These are phyloP conservation scores for Meda fulgida DNA, from an alignment of 2,797 vertebrate species.

Conservation along the genomic window DNA sequence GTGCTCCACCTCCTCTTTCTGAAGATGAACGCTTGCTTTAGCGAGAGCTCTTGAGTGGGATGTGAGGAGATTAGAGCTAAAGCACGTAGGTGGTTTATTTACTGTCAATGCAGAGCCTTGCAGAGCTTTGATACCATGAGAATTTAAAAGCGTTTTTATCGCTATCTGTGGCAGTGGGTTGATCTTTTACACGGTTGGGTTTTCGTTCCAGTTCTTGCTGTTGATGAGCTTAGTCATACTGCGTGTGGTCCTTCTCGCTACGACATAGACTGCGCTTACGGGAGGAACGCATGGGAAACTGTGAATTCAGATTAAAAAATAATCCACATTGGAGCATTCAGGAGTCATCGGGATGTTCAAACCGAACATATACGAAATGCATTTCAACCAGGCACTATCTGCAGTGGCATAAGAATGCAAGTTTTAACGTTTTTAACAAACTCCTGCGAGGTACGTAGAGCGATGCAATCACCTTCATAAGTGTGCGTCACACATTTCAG, in stretches of 20 bases:
- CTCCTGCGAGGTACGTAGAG: neutral
- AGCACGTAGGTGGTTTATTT: constrained; percentile 59
- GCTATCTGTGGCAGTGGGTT: constrained; percentile 50
- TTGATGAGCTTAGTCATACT: constrained; percentile 21
- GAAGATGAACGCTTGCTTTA: constrained; percentile 31
- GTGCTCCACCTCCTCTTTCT: constrained; percentile 12
- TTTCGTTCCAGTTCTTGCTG: constrained; percentile 19
- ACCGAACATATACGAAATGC: neutral
- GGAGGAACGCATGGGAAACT: neutral
- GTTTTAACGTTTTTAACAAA: neutral
- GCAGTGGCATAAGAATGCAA: neutral
- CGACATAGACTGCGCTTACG: neutral
- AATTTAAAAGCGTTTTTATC: constrained; percentile 49
- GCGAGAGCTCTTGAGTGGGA: constrained; percentile 35
- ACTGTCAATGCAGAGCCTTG: constrained; percentile 49
- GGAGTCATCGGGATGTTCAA: constrained; percentile 1
- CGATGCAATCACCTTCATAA: neutral
- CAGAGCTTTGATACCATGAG: constrained; percentile 43
- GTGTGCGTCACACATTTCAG: neutral
- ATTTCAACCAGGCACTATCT: neutral
- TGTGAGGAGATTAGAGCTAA: constrained; percentile 33
- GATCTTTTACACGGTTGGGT: constrained; percentile 35
- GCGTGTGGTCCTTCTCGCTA: constrained; percentile 3
- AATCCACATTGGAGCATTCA: neutral
- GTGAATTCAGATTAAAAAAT: constrained; percentile 8